These are phyloP conservation scores for Chydorus sphaericus DNA, from an alignment of 2,888 invertebrate genomes.

Conservation along the genomic window DNA sequence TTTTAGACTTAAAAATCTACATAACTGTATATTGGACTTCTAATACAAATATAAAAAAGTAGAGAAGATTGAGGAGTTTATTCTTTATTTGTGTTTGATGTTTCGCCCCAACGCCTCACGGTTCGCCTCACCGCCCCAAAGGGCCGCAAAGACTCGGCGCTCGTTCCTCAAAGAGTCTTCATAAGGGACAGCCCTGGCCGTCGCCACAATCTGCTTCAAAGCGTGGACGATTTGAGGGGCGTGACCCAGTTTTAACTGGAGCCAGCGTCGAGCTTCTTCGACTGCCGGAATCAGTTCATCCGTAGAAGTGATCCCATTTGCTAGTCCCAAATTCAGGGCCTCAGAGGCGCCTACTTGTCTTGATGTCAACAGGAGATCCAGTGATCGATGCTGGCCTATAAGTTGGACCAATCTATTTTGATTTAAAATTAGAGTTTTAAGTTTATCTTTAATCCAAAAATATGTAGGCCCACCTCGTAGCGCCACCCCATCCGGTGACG, in stretches of 20 bases:
- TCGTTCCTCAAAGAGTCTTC: constrained; percentile 26
- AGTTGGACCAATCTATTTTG: constrained; percentile 30
- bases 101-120: constrained; percentile 26
- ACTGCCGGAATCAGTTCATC: constrained; percentile 17
- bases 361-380: constrained; percentile 29
- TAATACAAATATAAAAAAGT: not conserved
- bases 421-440: too few species aligned
- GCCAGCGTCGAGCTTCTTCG: constrained; percentile 14
- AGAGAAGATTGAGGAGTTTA: not conserved
- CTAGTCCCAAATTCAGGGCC: constrained; percentile 30
- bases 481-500: constrained; percentile 37
- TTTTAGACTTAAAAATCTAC: too few species aligned
- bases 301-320: constrained; percentile 27
- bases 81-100: constrained; percentile 27
- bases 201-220: constrained; percentile 25
- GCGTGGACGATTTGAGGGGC: constrained; percentile 23
- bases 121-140: constrained; percentile 33
- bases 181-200: constrained; percentile 21
- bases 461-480: too few species aligned
- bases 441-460: too few species aligned
- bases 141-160: constrained; percentile 27
- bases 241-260: constrained; percentile 18
- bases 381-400: constrained; percentile 29
- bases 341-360: constrained; percentile 26
- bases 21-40: too few species aligned